Conservation (phyloP, 2,888 invertebrate species). For the Andrena bicolor region DNA sequence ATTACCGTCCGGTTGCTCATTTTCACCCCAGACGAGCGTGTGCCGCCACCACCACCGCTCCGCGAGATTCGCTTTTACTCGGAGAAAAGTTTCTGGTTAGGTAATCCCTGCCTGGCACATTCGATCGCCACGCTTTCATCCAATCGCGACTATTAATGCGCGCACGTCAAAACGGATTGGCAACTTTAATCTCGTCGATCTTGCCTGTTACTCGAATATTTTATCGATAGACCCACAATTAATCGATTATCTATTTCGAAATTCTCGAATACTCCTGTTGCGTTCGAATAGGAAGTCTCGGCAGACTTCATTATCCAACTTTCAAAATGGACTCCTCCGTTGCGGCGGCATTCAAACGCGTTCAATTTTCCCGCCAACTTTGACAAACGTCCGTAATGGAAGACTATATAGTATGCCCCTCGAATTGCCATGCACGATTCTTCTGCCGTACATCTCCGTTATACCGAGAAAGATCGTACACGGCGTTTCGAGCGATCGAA, state of each 20-base stretch:
- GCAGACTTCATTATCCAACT: background rate
- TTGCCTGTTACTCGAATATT: background rate
- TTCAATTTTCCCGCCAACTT: slow-evolving; percentile 40
- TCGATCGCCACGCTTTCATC: slow-evolving; percentile 60
- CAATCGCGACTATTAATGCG: slow-evolving; percentile 39
- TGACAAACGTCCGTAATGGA: slow-evolving; percentile 34
- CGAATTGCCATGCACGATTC: background rate
- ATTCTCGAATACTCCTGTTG: background rate
- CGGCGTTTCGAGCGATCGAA: background rate
- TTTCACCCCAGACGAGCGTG: slow-evolving; percentile 54
- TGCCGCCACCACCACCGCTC: slow-evolving; percentile 21
- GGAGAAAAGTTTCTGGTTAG: slow-evolving; percentile 63
- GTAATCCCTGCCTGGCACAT: slow-evolving; percentile 51
- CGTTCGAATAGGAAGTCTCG: too few relatives aligned
- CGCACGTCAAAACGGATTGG: background rate
- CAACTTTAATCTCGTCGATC: background rate
- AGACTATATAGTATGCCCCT: background rate
- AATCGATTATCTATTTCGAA: background rate
- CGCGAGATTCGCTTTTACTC: slow-evolving; percentile 64
- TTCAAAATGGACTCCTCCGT: background rate
- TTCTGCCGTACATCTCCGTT: background rate
- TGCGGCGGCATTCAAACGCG: slow-evolving; percentile 34
- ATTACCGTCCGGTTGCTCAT: slow-evolving; percentile 67
- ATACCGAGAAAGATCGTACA: background rate
- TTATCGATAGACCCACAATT: background rate